Conservation (phyloP, 2,797 vertebrate genomes). For the Alauda arvensis region DNA sequence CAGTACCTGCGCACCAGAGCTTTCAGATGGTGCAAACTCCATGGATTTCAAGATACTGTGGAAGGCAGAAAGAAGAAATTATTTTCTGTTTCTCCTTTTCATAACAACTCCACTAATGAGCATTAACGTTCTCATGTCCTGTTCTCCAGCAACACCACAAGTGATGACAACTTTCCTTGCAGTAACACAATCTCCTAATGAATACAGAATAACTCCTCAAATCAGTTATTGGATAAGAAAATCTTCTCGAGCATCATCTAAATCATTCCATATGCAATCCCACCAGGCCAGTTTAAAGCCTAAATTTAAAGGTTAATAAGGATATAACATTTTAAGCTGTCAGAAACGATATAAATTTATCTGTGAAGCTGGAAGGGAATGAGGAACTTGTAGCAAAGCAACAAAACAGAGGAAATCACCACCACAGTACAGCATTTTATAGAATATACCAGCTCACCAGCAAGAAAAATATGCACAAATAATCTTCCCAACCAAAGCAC, state of each 20-base stretch:
- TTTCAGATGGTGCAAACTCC: conserved; percentile 90
- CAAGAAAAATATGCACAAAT: conserved; percentile 4
- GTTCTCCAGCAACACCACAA: conserved; percentile 47
- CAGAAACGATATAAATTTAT: conserved; percentile 70
- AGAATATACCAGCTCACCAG: conserved; percentile 18
- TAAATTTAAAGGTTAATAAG: conserved; percentile 81
- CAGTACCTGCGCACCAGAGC: conserved; percentile 85
- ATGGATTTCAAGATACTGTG: conserved; percentile 94
- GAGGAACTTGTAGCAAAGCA: conserved; percentile 35
- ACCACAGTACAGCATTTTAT: not conserved
- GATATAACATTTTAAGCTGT: conserved; percentile 75
- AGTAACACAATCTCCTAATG: conserved; percentile 61
- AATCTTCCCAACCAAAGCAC: conserved; percentile 6
- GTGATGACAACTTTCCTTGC: conserved; percentile 61
- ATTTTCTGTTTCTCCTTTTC: conserved; percentile 33
- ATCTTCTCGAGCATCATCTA: conserved; percentile 72
- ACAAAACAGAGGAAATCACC: conserved; percentile 2
- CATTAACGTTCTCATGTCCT: conserved; percentile 20
- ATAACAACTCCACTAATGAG: conserved; percentile 3
- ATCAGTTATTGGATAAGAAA: conserved; percentile 62
- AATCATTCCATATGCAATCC: conserved; percentile 73
- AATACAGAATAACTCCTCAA: conserved; percentile 64
- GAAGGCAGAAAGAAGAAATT: conserved; percentile 51
- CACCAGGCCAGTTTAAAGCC: conserved; percentile 70
- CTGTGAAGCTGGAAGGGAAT: conserved; percentile 64